phyloP scores from a whole-genome alignment of 2,888 invertebrate species.

The Meteorus cinctellus region DNA sequence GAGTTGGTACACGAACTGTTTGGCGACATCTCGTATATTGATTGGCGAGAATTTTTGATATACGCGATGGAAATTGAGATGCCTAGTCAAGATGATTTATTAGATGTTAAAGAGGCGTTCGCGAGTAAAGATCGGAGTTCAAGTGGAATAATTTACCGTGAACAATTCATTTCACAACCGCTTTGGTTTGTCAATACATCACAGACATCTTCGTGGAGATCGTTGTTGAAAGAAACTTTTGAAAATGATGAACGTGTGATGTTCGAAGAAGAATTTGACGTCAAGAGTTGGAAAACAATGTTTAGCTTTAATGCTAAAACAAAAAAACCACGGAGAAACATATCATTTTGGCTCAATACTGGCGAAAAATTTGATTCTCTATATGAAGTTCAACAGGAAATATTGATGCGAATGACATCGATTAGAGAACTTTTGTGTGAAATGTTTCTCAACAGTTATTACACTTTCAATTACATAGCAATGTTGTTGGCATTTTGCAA shows the following conservation, averaged over 20 bases:
- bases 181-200: conserved; percentile 43
- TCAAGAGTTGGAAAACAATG: not conserved
- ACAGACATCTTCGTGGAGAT: conserved; percentile 16
- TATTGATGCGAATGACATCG: conserved; percentile 68
- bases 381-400: conserved; percentile 37
- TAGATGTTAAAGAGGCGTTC: conserved; percentile 74
- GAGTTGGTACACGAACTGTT: conserved; percentile 75
- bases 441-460: conserved; percentile 74
- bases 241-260: conserved; percentile 39
- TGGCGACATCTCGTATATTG: conserved; percentile 76
- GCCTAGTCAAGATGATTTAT: conserved; percentile 76
- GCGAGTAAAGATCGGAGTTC: conserved; percentile 73
- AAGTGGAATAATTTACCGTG: conserved; percentile 56
- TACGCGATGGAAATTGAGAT: conserved; percentile 76
- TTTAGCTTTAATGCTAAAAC: not conserved
- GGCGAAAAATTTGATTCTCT: not conserved
- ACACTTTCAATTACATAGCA: conserved; percentile 78
- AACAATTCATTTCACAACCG: conserved; percentile 60
- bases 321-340: conserved; percentile 17
- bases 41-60: conserved; percentile 82
- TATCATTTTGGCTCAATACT: not conserved
- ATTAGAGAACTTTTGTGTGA: conserved; percentile 77
- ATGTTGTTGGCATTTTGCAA: conserved; percentile 80
- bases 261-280: conserved; percentile 22
- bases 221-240: conserved; percentile 34